Evolutionary conservation across 2,888 invertebrate species (phyloP).

Genomic region (Chrysina gloriosa): DNA sequence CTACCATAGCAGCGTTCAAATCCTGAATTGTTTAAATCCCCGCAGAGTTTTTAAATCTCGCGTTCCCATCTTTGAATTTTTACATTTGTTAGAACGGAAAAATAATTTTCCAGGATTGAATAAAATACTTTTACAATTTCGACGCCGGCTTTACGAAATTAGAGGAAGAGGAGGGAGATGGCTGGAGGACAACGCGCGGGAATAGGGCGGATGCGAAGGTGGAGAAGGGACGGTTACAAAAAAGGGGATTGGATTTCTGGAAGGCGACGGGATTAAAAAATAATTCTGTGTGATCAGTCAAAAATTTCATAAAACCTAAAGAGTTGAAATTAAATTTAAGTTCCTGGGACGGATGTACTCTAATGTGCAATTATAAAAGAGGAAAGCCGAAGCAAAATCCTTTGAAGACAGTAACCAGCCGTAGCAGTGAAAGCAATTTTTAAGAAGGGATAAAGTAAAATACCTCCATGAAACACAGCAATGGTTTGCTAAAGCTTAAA

Average conservation of each 20-base stretch:
- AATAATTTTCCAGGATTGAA: conserved; percentile 41
- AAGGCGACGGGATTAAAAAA: conserved; percentile 36
- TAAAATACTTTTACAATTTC: conserved; percentile 41
- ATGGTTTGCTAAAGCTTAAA: too few species aligned
- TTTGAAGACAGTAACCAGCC: too few species aligned
- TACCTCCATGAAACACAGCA: too few species aligned
- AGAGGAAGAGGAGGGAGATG: conserved; percentile 16
- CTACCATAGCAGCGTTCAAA: background rate
- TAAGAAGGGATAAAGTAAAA: too few species aligned
- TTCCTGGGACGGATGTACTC: background rate
- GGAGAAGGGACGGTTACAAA: background rate
- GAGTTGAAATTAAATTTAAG: conserved; percentile 34
- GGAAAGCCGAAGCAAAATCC: background rate
- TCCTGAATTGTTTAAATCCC: conserved; percentile 37
- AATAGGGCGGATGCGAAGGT: background rate
- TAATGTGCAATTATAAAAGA: background rate
- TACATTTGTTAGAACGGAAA: conserved; percentile 37
- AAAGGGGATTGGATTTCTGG: conserved; percentile 27
- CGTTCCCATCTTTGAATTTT: conserved; percentile 37
- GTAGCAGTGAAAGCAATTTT: too few species aligned
- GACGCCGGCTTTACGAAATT: conserved; percentile 34
- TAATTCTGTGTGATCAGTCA: conserved; percentile 35
- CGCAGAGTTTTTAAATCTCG: conserved; percentile 38
- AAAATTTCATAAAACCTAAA: conserved; percentile 23
- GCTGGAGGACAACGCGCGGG: conserved; percentile 1